Base-by-base conservation (phyloP, 2,113 vertebrate genomes). In the Trichechus manatus region DNA sequence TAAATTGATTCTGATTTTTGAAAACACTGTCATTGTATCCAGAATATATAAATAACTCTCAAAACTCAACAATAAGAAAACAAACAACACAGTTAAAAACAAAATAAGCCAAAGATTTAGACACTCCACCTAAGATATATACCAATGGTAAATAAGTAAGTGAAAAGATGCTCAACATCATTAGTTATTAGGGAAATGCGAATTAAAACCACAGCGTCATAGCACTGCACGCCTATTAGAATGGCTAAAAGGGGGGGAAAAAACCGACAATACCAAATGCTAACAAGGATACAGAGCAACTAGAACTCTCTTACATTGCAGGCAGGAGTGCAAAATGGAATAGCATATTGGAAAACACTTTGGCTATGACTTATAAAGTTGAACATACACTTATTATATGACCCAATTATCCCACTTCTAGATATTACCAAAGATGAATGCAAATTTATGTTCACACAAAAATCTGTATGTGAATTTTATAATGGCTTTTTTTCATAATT, bases 31-130 rank as follows among this genome's bases (percentile, higher is more conserved):
- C 50, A 66, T 66, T 33, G 1, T 75, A 80, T 39, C 36, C 44
- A 90, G 86, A 93, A 75, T 27, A 74, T 33, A 44, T 61, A 83
- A 44, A 84, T 92, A 31, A 68, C 53, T 84, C 72, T 84, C 72
- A 63, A 89, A 94, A 53, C 61, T 63, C 61, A 63, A 8, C 23
- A 63, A 23, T 63, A 25, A 63, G 61, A 63, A 63, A 63, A 22
- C 61, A 61, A 61, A 61, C 61, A 63, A 25, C 56, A 61, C 66
- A 72, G 94, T 61, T 33, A 33, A 86, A 95, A 92, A 70, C 39
- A 77, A 93, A 77, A n/a, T 36, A 50, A 88, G 83, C 79, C 72
- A 89, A 80, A 36, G 74, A 86, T 50, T 1, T 36, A 50, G 53
- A 75, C 17, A 31, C 17, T n/a, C 77, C 13, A 66, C 66, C 88